Conservation (phyloP, 2,797 vertebrate species). For the Heliangelus exortis region DNA sequence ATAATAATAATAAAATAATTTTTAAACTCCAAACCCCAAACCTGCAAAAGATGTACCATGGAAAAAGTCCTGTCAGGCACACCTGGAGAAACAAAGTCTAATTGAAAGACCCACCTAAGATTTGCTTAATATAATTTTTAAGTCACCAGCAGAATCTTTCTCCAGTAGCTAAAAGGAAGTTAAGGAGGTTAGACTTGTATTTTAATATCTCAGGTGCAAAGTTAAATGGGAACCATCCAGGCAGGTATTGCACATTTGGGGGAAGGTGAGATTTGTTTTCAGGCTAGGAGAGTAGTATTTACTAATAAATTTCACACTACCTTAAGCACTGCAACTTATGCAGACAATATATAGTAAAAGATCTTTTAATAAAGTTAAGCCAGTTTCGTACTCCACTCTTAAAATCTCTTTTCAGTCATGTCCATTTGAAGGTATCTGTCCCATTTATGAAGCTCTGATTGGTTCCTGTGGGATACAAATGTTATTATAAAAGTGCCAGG, state of each 20-base stretch:
- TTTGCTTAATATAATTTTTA: background rate
- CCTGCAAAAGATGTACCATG: background rate
- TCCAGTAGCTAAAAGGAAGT: background rate
- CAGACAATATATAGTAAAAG: background rate
- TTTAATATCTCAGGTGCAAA: background rate
- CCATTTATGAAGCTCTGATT: background rate
- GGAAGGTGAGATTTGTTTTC: background rate
- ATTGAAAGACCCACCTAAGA: background rate
- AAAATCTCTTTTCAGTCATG: background rate
- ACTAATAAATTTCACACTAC: background rate
- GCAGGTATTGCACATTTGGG: background rate
- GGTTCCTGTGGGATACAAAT: background rate
- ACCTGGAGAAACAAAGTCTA: background rate
- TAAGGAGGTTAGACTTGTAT: background rate
- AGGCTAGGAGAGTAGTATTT: background rate
- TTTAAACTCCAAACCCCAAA: accelerated
- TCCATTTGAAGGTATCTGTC: background rate
- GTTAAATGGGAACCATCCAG: background rate
- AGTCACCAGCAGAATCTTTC: background rate
- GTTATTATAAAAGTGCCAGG: background rate
- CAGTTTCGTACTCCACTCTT: background rate
- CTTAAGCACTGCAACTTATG: background rate
- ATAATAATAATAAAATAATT: background rate
- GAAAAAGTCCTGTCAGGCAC: background rate
- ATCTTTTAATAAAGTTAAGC: background rate